Evolutionary conservation across 2,888 invertebrate species (phyloP), one percentile per base, ranked within the genome.

Genomic region (Syrphus vitripennis): DNA sequence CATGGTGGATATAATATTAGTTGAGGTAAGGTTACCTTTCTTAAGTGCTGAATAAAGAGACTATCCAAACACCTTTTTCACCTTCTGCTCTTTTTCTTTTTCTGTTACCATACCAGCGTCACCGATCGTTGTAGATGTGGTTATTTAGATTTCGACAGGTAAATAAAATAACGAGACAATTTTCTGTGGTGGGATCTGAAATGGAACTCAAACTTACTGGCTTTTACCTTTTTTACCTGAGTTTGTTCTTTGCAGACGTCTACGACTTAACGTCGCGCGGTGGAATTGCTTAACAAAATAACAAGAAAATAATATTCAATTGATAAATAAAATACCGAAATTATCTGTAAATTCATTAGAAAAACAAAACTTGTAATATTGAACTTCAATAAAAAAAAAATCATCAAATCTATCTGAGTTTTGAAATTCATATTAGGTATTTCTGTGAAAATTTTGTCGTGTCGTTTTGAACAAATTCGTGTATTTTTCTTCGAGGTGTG

Each of bases 181-280:
- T 69, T 4, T 10, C 67, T 77, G 55, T 61, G 59, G 40, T 69
- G 61, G 26, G n/a, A n/a, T n/a, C n/a, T n/a, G n/a, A n/a, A 40
- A 61, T 55, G 3, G 3, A 55, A 31, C 10, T 31, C 16, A 29
- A 16, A 16, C 29, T 16, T 31, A 53, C 55, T 55, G 55, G 55
- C 55, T 50, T 24, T 50, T 50, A 50, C 24, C 5, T 50, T 55
- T 83, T 83, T 81, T 77, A 84, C 81, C 81, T 72, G 81, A 81
- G 69, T 77, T 61, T 72, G 72, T 72, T 81, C 71, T 77, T 48
- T 77, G 71, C 71, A 77, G 69, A 77, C 81, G 76, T 65, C 42
- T 65, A 69, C 67, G 65, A 40, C 59, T 70, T n/a, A 31, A 50
- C 71, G 71, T 77, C 84, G 84, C 76, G 84, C 84, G 76, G 72